Base-by-base conservation (phyloP, 2,113 vertebrate species). In the Myotis lucifugus region DNA sequence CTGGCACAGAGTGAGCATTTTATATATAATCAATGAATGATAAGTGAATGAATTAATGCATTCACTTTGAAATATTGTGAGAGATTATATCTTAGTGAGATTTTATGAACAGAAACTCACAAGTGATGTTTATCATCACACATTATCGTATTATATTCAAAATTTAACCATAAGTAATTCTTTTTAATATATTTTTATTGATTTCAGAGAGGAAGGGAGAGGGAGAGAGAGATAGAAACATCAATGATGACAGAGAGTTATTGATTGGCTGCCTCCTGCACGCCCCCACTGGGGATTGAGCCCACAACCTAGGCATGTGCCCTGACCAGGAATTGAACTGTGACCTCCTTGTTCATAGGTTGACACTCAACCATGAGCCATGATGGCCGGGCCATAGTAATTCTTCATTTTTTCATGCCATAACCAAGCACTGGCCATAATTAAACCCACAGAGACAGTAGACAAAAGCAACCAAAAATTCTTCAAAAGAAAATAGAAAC, bases 141-240 rank as follows among this genome's bases (percentile, higher is more conserved):
- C 17, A 50, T 79, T 91, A 4, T 88, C 91, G 93, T 50, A 32
- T 56, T 69, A 46, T 70, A 2, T 12, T 64, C 83, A 93, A 92
- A 61, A 91, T 79, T 85, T 7, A 96, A 77, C 91, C 34, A 64
- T 95, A 97, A 97, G 29, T 67, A 87, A 89, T 27, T 61, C 27
- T 61, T 61, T 61, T 61, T 61, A 61, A 61, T 61, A 61, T 61
- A 61, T 61, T 61, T 61, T 9, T 61, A 61, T 61, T 61, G 59
- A 61, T 27, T 61, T 61, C 25, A 61, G 59, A 61, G 25, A 61
- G 23, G 8, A 59, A 59, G 21, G 59, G 25, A 27, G 59, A 5
- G 59, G 23, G 23, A 61, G 59, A 27, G 25, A 61, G 59, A 61
- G 56, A 61, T 27, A 61, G 25, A 27, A 61, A 61, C 59, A 61